Evolutionary conservation across 2,113 vertebrate species (phyloP).

Genomic region (Scalopus aquaticus): DNA sequence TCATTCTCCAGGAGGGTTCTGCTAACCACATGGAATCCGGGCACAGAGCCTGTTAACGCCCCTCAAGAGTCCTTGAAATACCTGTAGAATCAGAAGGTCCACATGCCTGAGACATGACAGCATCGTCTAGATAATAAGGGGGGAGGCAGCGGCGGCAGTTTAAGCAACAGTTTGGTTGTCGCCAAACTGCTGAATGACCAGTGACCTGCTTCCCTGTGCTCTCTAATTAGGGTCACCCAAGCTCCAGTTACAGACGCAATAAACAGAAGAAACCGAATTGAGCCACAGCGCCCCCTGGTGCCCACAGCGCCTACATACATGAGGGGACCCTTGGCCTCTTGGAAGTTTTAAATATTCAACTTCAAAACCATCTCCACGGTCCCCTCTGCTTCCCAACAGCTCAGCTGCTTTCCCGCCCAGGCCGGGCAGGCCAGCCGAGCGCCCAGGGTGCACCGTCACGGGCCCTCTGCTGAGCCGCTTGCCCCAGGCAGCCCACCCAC

Average conservation of each 20-base stretch:
- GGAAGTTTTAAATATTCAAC: neutral
- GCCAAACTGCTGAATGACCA: neutral
- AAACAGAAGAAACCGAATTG: neutral
- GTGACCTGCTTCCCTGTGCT: neutral
- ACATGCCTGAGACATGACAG: neutral
- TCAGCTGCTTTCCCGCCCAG: neutral
- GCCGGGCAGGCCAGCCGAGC: fast-evolving
- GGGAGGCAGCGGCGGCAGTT: neutral
- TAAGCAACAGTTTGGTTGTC: neutral
- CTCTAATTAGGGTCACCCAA: neutral
- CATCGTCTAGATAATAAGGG: neutral
- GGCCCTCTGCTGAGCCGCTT: neutral
- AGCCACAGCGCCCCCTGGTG: constrained; percentile 33
- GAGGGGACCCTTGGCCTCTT: too few species aligned
- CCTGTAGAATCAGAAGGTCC: neutral
- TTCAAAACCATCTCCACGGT: neutral
- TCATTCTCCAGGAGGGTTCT: neutral
- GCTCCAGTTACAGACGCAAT: neutral
- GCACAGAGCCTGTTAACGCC: too few species aligned
- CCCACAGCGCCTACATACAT: neutral
- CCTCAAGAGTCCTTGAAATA: fast-evolving
- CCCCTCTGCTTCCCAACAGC: neutral
- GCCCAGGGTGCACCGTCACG: neutral
- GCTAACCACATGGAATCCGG: fast-evolving
- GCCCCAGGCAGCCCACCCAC: neutral